Evolutionary conservation across 2,888 invertebrate genomes (phyloP), one percentile per base, ranked within the genome.

Genomic region (Pseudococcus viburni): DNA sequence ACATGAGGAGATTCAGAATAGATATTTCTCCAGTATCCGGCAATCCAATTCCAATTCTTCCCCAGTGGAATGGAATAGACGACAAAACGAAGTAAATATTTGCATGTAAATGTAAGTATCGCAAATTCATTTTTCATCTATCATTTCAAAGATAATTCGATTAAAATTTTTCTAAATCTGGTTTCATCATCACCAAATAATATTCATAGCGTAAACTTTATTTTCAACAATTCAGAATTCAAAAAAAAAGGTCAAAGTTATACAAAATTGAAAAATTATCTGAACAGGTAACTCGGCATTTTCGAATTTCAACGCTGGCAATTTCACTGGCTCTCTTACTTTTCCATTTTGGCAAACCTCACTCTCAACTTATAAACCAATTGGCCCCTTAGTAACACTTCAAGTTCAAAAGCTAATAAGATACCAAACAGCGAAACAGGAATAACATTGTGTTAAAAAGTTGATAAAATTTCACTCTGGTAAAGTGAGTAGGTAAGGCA

Each of bases 191-290:
- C 1, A 3, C 3, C 26, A 3, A 33, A 33, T 33, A 33, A 33
- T 33, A 33, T 33, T n/a, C 17, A 22, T 64, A 22, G 64, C 64
- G 11, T 64, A 64, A 64, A 64, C 22, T 64, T 64, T 64, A 64
- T 64, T 64, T 15, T 64, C 64, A 64, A 64, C 64, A 64, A 64
- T 64, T 64, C 22, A 64, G 7, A 64, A 22, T 19, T 64, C 6
- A 15, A 64, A 22, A 64, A 59, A 59, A 64, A 59, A 59, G n/a
- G n/a, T 64, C 22, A 64, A 64, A 22, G 19, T 17, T n/a, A 55
- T 64, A 64, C 22, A 64, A 64, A 73, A 73, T 73, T 26, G 33
- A 73, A 68, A 68, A 68, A 68, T 68, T 12, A 73, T 64, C 8
- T 22, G 64, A 64, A 64, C 22, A 22, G 64, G 73, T 73, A 73